Evolutionary conservation across 2,888 invertebrate species (phyloP).

Genomic region (Cistogaster globosa): DNA sequence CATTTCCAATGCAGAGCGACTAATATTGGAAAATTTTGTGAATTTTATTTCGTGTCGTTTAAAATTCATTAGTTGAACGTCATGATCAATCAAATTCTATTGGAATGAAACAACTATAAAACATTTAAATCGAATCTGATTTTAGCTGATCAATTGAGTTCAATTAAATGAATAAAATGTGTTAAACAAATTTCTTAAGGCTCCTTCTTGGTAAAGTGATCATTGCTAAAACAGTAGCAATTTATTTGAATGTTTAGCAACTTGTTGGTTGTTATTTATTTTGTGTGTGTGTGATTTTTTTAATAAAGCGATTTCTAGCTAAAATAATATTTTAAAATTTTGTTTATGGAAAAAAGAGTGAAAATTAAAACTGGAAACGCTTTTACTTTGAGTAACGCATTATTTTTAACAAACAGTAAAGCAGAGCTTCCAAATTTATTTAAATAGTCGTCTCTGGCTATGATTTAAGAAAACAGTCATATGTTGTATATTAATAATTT

Average conservation of each 20-base stretch:
- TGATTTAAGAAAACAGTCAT: too few species aligned
- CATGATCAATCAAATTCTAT: slow-evolving; percentile 49
- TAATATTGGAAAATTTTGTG: slow-evolving; percentile 16
- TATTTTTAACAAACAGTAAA: too few species aligned
- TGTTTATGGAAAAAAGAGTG: too few species aligned
- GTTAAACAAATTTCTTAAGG: neutral
- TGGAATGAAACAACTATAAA: slow-evolving; percentile 1
- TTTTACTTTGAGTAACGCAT: too few species aligned
- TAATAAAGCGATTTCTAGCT: too few species aligned
- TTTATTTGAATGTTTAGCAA: neutral
- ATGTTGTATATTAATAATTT: too few species aligned
- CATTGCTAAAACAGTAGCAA: neutral
- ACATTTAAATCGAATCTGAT: slow-evolving; percentile 23
- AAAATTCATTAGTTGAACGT: slow-evolving; percentile 53
- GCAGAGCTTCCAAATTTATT: too few species aligned
- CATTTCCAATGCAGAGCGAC: slow-evolving; percentile 17
- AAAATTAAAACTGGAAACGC: too few species aligned
- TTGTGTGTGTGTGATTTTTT: too few species aligned
- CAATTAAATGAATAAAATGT: slow-evolving; percentile 48
- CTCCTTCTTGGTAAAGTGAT: slow-evolving; percentile 6
- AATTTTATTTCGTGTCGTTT: slow-evolving; percentile 10
- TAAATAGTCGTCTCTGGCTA: too few species aligned
- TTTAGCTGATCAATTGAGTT: slow-evolving; percentile 71
- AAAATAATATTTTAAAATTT: too few species aligned
- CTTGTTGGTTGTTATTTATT: too few species aligned